Conservation (phyloP, 2,888 invertebrate genomes). For the Aspidiotus destructor region DNA sequence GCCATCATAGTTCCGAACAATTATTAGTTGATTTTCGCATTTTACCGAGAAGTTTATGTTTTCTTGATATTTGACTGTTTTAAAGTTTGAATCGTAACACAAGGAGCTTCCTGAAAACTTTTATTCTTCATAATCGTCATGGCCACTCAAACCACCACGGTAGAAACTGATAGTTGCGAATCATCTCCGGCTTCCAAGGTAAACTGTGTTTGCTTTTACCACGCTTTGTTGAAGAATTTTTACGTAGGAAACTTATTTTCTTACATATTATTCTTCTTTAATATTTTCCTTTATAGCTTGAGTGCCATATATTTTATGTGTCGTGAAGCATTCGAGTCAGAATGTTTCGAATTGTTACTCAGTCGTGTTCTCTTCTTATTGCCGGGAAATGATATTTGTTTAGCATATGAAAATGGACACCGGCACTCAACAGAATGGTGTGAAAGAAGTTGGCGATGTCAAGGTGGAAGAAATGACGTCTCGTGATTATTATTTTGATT, state of each 20-base stretch:
- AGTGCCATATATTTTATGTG: neutral
- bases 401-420: slow-evolving; percentile 30
- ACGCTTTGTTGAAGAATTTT: slow-evolving; percentile 12
- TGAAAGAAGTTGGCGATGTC: slow-evolving; percentile 44
- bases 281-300: too few species aligned
- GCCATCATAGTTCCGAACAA: too few species aligned
- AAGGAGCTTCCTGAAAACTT: too few species aligned
- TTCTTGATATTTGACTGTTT: too few species aligned
- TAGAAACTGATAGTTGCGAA: slow-evolving; percentile 24
- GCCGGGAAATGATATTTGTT: neutral
- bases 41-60: too few species aligned
- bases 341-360: neutral
- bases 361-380: neutral
- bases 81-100: too few species aligned
- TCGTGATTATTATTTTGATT: slow-evolving; percentile 98
- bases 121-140: too few species aligned
- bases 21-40: too few species aligned
- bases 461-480: slow-evolving; percentile 96
- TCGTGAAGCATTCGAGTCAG: neutral
- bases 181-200: slow-evolving; percentile 28
- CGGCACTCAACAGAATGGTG: slow-evolving; percentile 27
- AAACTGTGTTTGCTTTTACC: slow-evolving; percentile 12
- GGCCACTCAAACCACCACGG: neutral
- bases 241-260: too few species aligned
- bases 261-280: too few species aligned